phyloP scores from a whole-genome alignment of 1,140 invertebrate genomes.

The Diabrotica virgifera region DNA sequence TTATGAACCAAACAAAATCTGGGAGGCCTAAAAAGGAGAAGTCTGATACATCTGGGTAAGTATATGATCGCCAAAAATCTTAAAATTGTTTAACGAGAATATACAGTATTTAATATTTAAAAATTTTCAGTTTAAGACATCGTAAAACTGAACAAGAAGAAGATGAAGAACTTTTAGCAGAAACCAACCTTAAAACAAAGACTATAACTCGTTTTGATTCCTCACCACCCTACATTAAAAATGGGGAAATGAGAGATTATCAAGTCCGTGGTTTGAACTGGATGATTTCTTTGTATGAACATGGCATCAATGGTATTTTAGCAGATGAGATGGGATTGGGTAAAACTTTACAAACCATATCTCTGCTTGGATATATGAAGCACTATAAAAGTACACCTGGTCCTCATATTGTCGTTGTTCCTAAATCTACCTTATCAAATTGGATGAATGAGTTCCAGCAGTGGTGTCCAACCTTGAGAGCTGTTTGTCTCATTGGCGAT shows the following conservation, averaged over 20 bases:
- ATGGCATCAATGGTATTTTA: constrained; percentile 98
- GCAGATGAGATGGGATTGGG: constrained; percentile 99
- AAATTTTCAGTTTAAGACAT: constrained; percentile 79
- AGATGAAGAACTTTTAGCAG: constrained; percentile 95
- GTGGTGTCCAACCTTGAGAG: constrained; percentile 91
- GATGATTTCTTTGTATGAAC: constrained; percentile 99
- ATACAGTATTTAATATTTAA: no score
- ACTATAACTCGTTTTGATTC: constrained; percentile 85
- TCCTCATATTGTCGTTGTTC: constrained; percentile 99
- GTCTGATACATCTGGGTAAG: constrained; percentile 51
- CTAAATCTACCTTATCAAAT: constrained; percentile 97
- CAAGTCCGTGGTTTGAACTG: constrained; percentile 98
- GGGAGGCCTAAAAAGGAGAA: constrained; percentile 78
- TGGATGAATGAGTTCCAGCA: constrained; percentile 99
- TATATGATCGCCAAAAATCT: background rate
- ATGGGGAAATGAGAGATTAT: constrained; percentile 96
- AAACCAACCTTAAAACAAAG: constrained; percentile 74
- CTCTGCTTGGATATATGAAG: constrained; percentile 97
- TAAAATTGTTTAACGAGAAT: no score
- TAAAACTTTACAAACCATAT: constrained; percentile 99
- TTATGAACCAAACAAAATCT: constrained; percentile 76
- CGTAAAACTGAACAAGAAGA: constrained; percentile 99
- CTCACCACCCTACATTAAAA: constrained; percentile 85
- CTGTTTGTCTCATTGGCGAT: constrained; percentile 96
- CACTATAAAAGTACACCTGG: constrained; percentile 91